phyloP scores from a whole-genome alignment of 2,888 invertebrate species.

The Eudemis profundana region DNA sequence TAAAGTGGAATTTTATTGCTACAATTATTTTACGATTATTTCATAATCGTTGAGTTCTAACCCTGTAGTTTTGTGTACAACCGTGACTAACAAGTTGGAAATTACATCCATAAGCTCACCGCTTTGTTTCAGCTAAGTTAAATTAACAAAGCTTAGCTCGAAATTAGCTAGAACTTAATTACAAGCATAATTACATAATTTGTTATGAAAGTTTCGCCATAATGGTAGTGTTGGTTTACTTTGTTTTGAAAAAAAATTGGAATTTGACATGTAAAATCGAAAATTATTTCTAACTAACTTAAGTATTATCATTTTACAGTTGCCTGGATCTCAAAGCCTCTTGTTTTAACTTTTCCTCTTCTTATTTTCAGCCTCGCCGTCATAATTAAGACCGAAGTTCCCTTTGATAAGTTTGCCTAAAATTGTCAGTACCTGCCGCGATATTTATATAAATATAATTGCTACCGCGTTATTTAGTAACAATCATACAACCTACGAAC shows the following conservation, averaged over 20 bases:
- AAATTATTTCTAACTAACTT: too few relatives aligned
- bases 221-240: too few relatives aligned
- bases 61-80: not conserved
- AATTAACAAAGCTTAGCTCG: not conserved
- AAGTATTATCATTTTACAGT: too few relatives aligned
- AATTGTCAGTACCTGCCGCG: not conserved
- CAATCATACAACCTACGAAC: too few relatives aligned
- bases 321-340: slow-evolving; percentile 6
- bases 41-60: not conserved
- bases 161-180: too few relatives aligned
- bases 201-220: too few relatives aligned
- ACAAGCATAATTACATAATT: too few relatives aligned
- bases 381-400: slow-evolving; percentile 14
- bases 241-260: too few relatives aligned
- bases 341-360: not conserved
- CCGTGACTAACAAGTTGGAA: slow-evolving; percentile 16
- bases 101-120: not conserved
- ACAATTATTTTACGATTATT: too few relatives aligned
- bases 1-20: too few relatives aligned
- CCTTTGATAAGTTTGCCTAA: slow-evolving; percentile 8
- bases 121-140: not conserved
- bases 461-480: too few relatives aligned
- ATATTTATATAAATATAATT: slow-evolving; percentile 3
- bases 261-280: too few relatives aligned
- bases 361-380: slow-evolving; percentile 9